Evolutionary conservation across 2,113 vertebrate species (phyloP).

Genomic region (Psilopogon haemacephalus): DNA sequence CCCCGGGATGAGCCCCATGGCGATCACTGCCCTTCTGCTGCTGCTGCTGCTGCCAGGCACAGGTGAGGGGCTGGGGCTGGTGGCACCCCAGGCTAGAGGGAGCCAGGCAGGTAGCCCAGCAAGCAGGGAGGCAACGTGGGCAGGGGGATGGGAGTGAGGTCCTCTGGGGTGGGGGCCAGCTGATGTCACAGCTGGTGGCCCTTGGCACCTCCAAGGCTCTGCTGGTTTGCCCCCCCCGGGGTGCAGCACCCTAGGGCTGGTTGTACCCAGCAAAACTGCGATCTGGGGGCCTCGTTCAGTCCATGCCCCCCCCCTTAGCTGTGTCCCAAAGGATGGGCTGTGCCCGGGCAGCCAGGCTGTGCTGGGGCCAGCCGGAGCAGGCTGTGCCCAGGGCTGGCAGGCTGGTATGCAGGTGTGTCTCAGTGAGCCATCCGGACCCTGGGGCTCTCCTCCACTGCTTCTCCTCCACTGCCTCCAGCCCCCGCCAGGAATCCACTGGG

Average conservation of each 20-base stretch:
- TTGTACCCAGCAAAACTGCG: too few relatives aligned
- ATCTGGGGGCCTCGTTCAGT: not conserved
- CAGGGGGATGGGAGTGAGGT: accelerated
- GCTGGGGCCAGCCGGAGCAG: not conserved
- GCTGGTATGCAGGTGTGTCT: slow-evolving; percentile 37
- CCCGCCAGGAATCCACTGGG: not conserved
- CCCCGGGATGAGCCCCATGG: not conserved
- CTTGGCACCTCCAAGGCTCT: accelerated
- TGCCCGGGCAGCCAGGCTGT: not conserved
- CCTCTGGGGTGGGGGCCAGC: accelerated
- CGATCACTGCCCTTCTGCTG: not conserved
- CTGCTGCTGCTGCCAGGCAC: slow-evolving; percentile 11
- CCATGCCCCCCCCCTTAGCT: accelerated
- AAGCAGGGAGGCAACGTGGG: accelerated
- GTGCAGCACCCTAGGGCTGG: not conserved
- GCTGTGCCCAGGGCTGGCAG: not conserved
- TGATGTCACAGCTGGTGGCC: accelerated
- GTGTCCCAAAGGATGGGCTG: accelerated
- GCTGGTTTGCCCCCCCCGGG: accelerated
- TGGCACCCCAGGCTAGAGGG: accelerated
- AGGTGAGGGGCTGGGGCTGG: not conserved
- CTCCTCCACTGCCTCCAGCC: not conserved
- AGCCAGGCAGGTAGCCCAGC: accelerated
- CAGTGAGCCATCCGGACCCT: not conserved
- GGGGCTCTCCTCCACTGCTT: slow-evolving; percentile 23